Evolutionary conservation across 1,140 invertebrate genomes (phyloP), one percentile per base, ranked within the genome.

Genomic region (Drosophila athabasca): DNA sequence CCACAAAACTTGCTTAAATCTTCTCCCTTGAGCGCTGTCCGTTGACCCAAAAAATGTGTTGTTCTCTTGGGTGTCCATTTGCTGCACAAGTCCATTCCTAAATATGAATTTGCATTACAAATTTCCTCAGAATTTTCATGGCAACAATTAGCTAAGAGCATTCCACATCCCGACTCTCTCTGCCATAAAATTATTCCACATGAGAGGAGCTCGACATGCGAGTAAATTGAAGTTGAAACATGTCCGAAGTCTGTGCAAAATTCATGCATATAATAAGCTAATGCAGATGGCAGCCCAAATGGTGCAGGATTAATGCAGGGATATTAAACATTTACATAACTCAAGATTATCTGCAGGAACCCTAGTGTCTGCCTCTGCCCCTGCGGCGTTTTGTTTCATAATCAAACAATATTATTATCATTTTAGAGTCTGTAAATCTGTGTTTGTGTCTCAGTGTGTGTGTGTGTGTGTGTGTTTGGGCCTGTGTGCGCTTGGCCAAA

Each of bases 251-350:
- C 26, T 35, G 19, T 53, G 9, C 48, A 46, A 67, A 52, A 46
- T 65, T 46, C 61, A 67, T 52, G 11, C 46, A 67, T 53, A 22
- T 29, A 48, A 52, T 52, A 65, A 51, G 45, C 60, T 26, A 24
- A n/a, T 15, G 43, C 41, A 35, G 46, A 48, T 39, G 35, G 35
- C 29, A 3, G 35, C 9, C 50, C 17, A 26, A 48, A 22, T 66
- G 35, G 45, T 8, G 59, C 22, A 57, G 54, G 54, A 11, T 15
- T 13, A 19, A 39, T 44, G 35, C 35, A 2, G 44, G 29, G 17
- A 26, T 22, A 58, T 70, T 50, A 49, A 72, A 62, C 67, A 71
- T 71, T 71, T 71, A 71, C 67, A 71, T 71, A 70, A 60, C 50
- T 46, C 54, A 5, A 52, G 48, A 71, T 71, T 26, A 61, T 52